Base-by-base conservation (phyloP, 2,797 vertebrate species). In the Cichlasoma orientale region DNA sequence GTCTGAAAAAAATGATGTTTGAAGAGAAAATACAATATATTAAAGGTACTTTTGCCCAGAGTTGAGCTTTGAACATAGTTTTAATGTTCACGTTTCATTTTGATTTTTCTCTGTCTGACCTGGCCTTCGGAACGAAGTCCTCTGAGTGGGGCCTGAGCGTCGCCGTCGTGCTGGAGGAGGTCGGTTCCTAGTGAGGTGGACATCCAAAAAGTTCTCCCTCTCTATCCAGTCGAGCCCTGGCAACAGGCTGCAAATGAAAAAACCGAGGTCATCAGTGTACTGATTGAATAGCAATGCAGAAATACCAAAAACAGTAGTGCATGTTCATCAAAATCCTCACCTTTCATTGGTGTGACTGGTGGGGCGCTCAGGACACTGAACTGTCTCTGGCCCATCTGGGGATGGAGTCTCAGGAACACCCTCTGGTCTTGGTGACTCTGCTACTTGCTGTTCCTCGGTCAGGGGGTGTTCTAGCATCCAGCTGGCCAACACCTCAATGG, bases 381-480 rank as follows among this genome's bases (percentile, higher is more conserved):
- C 95, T 0, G 95, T 95, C 91, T 96, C 95, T 1, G 96, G 96
- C 1, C 96, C 95, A 44, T 96, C 96, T 47, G 95, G 94, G 3
- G 95, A 96, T 0, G 93, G 94, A 1, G 93, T 95, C 33, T 95
- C 95, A 2, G 88, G 86, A 19, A 68, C 86, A 2, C 84, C 91
- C 25, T 91, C 92, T 0, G 52, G 86, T 72, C 92, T 90, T 0
- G 76, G 74, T 1, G 88, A 82, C 21, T 92, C 94, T 1, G 75
- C 79, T 2, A 63, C 47, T 76, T 94, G 95, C 75, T 92, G 95
- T 80, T 96, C 95, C n/a, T 95, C 95, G 4, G 88, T 88, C 73
- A 96, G 83, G 1, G 95, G 96, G 86, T 96, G 96, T 85, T 96
- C 96, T 18, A 96, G 86, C 96, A 96, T 96, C 96, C 96, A 96